phyloP scores from a whole-genome alignment of 2,113 vertebrate species.

The Amia ocellicauda region DNA sequence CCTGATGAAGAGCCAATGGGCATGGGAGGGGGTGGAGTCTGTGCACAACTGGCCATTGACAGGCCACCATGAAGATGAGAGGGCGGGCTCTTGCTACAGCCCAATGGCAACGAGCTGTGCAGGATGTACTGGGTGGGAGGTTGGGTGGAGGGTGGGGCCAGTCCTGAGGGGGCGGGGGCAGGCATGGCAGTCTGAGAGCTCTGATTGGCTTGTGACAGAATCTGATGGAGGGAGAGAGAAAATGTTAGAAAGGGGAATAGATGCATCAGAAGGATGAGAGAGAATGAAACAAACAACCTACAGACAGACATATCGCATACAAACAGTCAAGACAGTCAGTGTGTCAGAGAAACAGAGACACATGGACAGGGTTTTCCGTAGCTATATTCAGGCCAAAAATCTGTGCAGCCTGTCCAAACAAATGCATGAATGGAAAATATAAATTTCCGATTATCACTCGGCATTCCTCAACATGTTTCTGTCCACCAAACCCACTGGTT shows the following conservation, averaged over 20 bases:
- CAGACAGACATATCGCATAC: no score
- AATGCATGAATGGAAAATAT: no score
- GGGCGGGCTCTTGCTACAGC: conserved; percentile 75
- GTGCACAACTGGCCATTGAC: conserved; percentile 57
- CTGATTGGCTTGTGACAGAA: conserved; percentile 82
- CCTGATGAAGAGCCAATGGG: conserved; percentile 41
- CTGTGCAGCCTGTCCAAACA: no score
- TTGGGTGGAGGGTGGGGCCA: conserved; percentile 51
- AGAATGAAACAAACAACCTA: no score
- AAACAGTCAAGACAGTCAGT: neutral
- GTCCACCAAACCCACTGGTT: no score
- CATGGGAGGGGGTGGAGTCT: conserved; percentile 62
- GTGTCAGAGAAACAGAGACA: neutral
- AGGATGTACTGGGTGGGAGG: conserved; percentile 74
- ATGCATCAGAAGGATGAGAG: neutral
- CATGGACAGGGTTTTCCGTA: neutral
- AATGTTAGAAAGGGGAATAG: conserved; percentile 13
- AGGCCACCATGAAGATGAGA: conserved; percentile 66
- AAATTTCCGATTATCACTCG: no score
- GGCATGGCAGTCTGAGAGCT: conserved; percentile 62
- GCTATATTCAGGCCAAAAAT: no score
- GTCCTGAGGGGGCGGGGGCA: conserved; percentile 62
- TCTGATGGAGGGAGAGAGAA: conserved; percentile 53
- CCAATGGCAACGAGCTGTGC: conserved; percentile 74
- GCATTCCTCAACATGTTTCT: no score